Evolutionary conservation across 37 sponge, comb jelly and placozoan genomes (phyloP).

Genomic region (Beroe forskalii): DNA sequence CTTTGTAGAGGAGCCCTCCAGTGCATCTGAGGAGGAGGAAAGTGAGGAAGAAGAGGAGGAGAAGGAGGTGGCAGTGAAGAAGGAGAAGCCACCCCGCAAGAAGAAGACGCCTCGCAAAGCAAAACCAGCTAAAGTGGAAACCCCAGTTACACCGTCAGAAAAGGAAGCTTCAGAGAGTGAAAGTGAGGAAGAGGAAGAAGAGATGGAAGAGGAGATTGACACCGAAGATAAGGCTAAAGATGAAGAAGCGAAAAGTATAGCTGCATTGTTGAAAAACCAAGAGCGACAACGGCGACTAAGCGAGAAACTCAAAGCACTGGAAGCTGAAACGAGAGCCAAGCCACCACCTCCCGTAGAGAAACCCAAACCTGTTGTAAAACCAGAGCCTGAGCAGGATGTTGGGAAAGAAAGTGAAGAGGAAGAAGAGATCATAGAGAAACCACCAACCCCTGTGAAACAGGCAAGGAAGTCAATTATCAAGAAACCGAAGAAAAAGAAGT

Average conservation of each 20-base stretch:
- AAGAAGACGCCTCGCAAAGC: not conserved
- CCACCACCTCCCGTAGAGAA: not conserved
- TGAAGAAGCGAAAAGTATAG: not conserved
- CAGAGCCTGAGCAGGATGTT: not conserved
- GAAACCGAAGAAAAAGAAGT: conserved; percentile 5
- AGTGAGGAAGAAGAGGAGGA: not conserved
- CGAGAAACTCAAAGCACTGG: not conserved
- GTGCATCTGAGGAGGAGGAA: not conserved
- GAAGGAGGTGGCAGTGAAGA: not conserved
- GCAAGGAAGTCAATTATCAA: not conserved
- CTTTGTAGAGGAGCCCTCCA: not conserved
- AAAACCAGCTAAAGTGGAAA: not conserved
- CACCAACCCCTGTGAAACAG: not conserved
- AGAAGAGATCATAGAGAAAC: not conserved
- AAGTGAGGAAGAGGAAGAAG: not conserved
- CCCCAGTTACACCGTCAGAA: not conserved
- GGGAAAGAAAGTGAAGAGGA: not conserved
- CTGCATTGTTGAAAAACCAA: not conserved
- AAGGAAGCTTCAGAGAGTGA: not conserved
- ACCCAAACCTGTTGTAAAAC: not conserved
- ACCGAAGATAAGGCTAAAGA: not conserved
- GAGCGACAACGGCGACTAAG: not conserved
- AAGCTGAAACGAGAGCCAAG: not conserved
- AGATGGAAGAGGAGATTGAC: not conserved
- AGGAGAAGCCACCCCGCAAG: not conserved